These are phyloP conservation scores for Grammomys dolichurus DNA, from an alignment of 2,113 vertebrate species.

Conservation along the genomic window DNA sequence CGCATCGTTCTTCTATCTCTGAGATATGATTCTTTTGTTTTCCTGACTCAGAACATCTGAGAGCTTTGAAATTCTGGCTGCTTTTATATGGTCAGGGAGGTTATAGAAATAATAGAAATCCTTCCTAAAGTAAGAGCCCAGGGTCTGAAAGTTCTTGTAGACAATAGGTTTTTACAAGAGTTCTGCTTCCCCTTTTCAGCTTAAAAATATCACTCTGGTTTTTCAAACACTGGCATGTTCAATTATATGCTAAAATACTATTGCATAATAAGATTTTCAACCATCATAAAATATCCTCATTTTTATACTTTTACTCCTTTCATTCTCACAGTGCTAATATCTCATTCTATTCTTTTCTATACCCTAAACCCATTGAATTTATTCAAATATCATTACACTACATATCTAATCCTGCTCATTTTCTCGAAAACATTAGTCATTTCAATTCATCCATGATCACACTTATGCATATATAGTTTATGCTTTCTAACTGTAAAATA, in stretches of 20 bases:
- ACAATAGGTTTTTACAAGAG: neutral
- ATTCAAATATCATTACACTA: neutral
- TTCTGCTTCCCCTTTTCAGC: neutral
- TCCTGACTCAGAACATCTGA: neutral
- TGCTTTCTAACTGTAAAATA: neutral
- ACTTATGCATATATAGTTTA: neutral
- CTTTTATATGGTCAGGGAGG: neutral
- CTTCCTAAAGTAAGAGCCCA: neutral
- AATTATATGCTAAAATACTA: neutral
- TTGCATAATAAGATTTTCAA: neutral
- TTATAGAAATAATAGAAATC: neutral
- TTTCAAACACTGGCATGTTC: neutral
- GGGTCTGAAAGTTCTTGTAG: neutral
- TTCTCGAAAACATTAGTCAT: neutral
- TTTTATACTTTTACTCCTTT: neutral
- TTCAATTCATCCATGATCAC: neutral
- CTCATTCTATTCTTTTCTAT: neutral
- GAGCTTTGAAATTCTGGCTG: constrained; percentile 29
- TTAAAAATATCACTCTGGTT: neutral
- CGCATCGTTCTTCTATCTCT: neutral
- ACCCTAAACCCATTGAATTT: neutral
- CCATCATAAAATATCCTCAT: neutral
- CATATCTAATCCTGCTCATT: neutral
- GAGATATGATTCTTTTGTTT: neutral
- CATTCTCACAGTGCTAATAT: neutral